Evolutionary conservation across 2,797 vertebrate genomes (phyloP), one percentile per base, ranked within the genome.

Genomic region (Pogoniulus pusillus): DNA sequence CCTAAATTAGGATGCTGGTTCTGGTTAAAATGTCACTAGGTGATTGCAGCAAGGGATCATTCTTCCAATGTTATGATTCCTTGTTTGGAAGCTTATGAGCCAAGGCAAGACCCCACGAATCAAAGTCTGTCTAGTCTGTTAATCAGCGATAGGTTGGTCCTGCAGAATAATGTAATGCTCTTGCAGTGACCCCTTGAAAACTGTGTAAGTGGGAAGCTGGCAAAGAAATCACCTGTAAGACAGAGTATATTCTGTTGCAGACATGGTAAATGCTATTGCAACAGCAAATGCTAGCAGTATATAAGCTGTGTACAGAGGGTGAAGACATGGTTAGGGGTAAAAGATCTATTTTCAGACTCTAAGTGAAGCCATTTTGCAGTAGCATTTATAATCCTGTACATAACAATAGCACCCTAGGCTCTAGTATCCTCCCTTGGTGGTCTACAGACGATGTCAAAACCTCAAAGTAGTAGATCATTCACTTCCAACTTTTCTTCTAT

Each of bases 1-100:
- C 95, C 95, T 96, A 96, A 96, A 95, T 95, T 94, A 92, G 94
- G 64, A 78, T 43, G 63, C 63, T 90, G 53, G 34, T 69, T 93
- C 81, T 6, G 3, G 93, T 91, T 94, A 83, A 92, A 94, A 94
- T 94, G 88, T 91, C 66, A 90, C 84, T 90, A 73, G 89, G 89
- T 43, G 82, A 69, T 35, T 77, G 58, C 63, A 82, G 32, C 47
- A 87, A 94, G 78, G 47, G 53, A 81, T 82, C 74, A 47, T 63
- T 82, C 71, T 60, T 90, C 73, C 68, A 23, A 2, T 62, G 65
- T 32, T 88, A 58, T 63, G 65, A 85, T 73, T 70, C 75, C 60
- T 55, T 35, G 41, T 80, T 86, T 92, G 65, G 59, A 92, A 85
- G 85, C 24, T 78, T 81, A 39, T 64, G 57, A 90, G 71, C 26